Percentiles rank a stretch among this genome's conserved stretches.
These are phyloP conservation scores for Argyrosomus japonicus DNA, from an alignment of 2,113 vertebrate genomes.

Conservation along the genomic window DNA sequence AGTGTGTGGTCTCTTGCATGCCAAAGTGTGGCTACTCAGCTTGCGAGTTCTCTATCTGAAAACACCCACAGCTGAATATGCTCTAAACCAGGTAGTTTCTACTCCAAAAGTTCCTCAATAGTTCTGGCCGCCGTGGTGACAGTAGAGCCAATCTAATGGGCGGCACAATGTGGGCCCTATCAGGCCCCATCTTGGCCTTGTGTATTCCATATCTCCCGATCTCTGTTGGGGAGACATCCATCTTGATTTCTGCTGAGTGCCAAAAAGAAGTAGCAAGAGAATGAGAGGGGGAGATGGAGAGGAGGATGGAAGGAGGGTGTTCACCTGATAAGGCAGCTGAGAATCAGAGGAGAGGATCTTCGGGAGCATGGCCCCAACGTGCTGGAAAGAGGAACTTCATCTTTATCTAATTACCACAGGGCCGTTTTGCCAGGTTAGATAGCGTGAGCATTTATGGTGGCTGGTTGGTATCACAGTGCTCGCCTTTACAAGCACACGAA, in stretches of 20 bases:
- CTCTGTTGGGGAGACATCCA: slow-evolving; percentile 67
- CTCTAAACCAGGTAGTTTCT: slow-evolving; percentile 36
- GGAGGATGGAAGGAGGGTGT: slow-evolving; percentile 44
- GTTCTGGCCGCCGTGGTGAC: slow-evolving; percentile 36
- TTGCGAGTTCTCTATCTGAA: slow-evolving; percentile 37
- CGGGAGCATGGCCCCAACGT: slow-evolving; percentile 49
- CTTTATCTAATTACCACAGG: slow-evolving; percentile 80
- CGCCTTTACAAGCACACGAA: slow-evolving; percentile 56
- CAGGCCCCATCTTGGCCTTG: slow-evolving; percentile 62
- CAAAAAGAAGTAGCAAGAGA: slow-evolving; percentile 60
- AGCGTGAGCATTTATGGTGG: slow-evolving; percentile 48
- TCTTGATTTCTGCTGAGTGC: slow-evolving; percentile 79
- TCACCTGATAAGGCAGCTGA: slow-evolving; percentile 66
- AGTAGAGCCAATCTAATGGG: slow-evolving; percentile 53
- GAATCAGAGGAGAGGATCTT: slow-evolving; percentile 68
- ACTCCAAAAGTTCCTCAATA: slow-evolving; percentile 42
- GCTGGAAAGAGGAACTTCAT: slow-evolving; percentile 73
- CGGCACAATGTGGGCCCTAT: slow-evolving; percentile 49
- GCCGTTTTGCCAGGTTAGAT: slow-evolving; percentile 58
- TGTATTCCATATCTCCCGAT: slow-evolving; percentile 64
- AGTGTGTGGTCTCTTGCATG: slow-evolving; percentile 23
- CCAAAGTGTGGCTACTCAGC: slow-evolving; percentile 29
- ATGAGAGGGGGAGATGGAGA: slow-evolving; percentile 52
- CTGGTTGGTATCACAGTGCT: slow-evolving; percentile 47
- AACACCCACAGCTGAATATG: slow-evolving; percentile 26